Conservation (phyloP, 2,113 vertebrate species). For the Ondatra zibethicus region DNA sequence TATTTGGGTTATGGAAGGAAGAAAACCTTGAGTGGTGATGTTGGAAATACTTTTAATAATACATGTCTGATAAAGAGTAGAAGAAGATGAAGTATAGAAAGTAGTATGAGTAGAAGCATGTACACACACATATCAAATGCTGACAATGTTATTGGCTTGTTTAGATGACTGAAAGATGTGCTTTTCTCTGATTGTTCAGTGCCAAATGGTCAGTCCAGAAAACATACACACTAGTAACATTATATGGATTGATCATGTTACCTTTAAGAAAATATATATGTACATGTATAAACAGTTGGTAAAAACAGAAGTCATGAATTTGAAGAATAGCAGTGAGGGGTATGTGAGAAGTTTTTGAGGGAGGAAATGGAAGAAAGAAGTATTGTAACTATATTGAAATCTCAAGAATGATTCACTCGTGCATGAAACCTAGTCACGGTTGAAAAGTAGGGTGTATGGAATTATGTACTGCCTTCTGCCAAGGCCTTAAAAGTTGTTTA, state of each 20-base stretch:
- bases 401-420: not conserved
- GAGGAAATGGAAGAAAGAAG: not conserved
- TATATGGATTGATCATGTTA: not conserved
- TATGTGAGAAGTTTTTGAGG: not conserved
- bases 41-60: not conserved
- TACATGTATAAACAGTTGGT: not conserved
- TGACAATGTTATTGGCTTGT: not conserved
- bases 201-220: not conserved
- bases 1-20: not conserved
- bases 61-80: not conserved
- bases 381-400: not conserved
- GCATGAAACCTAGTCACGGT: not conserved
- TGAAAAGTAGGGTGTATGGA: not conserved
- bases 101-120: not conserved
- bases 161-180: not conserved
- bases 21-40: not conserved
- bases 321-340: not conserved
- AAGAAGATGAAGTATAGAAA: not conserved
- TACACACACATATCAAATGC: not conserved
- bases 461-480: not conserved
- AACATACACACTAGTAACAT: not conserved
- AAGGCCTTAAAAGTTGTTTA: not conserved
- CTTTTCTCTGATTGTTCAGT: not conserved
- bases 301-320: not conserved
- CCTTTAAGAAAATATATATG: not conserved